A percentile compares a stretch with the other conserved stretches of the same genome.
These are phyloP conservation scores for Chromis chromis DNA, from an alignment of 2,797 vertebrate species.

Conservation along the genomic window DNA sequence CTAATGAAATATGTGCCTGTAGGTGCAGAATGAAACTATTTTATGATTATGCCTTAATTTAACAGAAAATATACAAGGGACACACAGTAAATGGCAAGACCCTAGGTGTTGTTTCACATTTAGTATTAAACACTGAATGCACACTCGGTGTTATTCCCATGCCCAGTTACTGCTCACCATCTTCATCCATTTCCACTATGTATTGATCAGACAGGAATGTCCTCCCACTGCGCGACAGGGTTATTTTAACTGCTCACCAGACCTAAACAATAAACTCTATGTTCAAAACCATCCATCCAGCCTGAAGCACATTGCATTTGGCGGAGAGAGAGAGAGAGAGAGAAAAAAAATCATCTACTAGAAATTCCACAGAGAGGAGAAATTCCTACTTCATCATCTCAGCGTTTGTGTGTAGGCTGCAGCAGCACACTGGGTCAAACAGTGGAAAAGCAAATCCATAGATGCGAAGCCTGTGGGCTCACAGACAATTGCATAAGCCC, in stretches of 20 bases:
- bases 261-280: constrained; percentile 49
- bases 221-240: constrained; percentile 26
- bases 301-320: constrained; percentile 40
- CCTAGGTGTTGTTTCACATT: constrained; percentile 12
- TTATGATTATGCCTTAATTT: constrained; percentile 15
- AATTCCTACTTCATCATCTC: constrained; percentile 50
- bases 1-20: not conserved
- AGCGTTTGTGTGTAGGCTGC: constrained; percentile 53
- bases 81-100: constrained; percentile 20
- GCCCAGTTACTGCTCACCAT: constrained; percentile 24
- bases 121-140: constrained; percentile 28
- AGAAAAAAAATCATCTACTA: constrained; percentile 22
- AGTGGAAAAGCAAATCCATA: constrained; percentile 78
- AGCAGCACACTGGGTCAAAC: constrained; percentile 65
- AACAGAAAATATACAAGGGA: constrained; percentile 18
- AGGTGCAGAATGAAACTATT: constrained; percentile 13
- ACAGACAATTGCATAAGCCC: constrained; percentile 85
- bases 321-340: constrained; percentile 19
- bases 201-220: constrained; percentile 52
- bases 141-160: constrained; percentile 33
- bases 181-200: constrained; percentile 41
- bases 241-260: constrained; percentile 49
- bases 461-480: constrained; percentile 73
- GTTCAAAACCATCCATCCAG: constrained; percentile 37
- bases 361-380: constrained; percentile 54